These are phyloP conservation scores for Antedon mediterranea DNA, from an alignment of 53 echinoderm and acorn worm species.

Conservation along the genomic window DNA sequence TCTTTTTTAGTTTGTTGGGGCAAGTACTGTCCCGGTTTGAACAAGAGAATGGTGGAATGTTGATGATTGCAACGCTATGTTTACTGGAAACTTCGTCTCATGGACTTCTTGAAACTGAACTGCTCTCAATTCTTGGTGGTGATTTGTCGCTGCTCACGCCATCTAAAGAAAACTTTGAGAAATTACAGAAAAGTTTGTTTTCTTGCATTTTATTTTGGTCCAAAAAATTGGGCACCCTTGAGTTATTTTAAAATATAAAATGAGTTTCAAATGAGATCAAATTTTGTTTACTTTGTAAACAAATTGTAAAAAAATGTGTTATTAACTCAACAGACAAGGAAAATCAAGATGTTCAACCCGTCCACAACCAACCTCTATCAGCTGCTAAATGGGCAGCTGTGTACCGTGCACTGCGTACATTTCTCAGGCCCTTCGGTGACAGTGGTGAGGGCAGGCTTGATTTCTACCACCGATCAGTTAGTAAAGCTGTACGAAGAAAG, in stretches of 20 bases:
- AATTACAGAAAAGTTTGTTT: no score
- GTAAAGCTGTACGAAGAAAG: slow-evolving; percentile 51
- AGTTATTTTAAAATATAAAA: no score
- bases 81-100: slow-evolving; percentile 63
- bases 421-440: slow-evolving; percentile 90
- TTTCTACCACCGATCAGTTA: slow-evolving; percentile 68
- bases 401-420: slow-evolving; percentile 64
- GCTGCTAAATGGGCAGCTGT: slow-evolving; percentile 79
- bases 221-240: no score
- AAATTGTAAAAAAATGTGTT: background rate
- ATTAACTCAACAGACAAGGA: background rate
- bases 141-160: slow-evolving; percentile 56
- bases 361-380: slow-evolving; percentile 30
- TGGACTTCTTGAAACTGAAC: slow-evolving; percentile 70
- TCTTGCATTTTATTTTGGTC: no score
- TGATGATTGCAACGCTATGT: slow-evolving; percentile 61
- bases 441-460: slow-evolving; percentile 84
- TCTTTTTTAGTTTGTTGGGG: slow-evolving; percentile 45
- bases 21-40: slow-evolving; percentile 82
- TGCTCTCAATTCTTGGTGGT: slow-evolving; percentile 58
- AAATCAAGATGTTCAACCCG: slow-evolving; percentile 14
- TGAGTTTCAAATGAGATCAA: no score
- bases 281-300: no score
- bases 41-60: slow-evolving; percentile 71
- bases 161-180: slow-evolving; percentile 1